Evolutionary conservation across 2,797 vertebrate genomes (phyloP).

Genomic region (Parauchenoglanis ngamensis): DNA sequence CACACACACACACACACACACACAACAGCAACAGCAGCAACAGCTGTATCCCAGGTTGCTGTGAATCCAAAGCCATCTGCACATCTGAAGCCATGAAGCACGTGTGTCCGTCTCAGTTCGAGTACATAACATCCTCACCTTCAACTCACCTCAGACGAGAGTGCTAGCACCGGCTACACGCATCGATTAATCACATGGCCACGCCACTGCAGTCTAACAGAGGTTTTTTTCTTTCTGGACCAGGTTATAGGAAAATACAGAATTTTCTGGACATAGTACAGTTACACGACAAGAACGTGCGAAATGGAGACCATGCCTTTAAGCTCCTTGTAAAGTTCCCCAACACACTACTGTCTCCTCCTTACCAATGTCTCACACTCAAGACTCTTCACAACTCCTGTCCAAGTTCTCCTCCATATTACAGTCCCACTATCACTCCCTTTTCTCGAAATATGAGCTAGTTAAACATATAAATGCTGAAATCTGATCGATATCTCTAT

Average conservation of each 20-base stretch:
- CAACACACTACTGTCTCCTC: neutral
- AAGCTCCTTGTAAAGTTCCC: neutral
- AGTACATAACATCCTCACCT: constrained; percentile 14
- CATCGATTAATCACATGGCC: neutral
- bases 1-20: constrained; percentile 13
- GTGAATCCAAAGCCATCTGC: neutral
- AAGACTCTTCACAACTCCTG: neutral
- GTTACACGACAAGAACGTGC: neutral
- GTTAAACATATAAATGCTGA: neutral
- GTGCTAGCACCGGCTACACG: neutral
- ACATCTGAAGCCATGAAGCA: neutral
- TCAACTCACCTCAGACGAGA: neutral
- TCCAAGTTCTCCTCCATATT: neutral
- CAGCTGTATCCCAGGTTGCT: neutral
- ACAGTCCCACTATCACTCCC: neutral
- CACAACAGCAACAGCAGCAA: constrained; percentile 24
- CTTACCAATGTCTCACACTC: no score
- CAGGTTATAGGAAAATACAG: neutral
- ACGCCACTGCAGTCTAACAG: neutral
- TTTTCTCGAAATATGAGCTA: neutral
- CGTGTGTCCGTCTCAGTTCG: neutral
- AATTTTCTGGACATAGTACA: neutral
- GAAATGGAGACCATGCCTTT: neutral
- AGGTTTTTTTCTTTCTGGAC: no score
- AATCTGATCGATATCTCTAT: neutral